Evolutionary conservation across 2,888 invertebrate species (phyloP).

Genomic region (Dasypolia templi): DNA sequence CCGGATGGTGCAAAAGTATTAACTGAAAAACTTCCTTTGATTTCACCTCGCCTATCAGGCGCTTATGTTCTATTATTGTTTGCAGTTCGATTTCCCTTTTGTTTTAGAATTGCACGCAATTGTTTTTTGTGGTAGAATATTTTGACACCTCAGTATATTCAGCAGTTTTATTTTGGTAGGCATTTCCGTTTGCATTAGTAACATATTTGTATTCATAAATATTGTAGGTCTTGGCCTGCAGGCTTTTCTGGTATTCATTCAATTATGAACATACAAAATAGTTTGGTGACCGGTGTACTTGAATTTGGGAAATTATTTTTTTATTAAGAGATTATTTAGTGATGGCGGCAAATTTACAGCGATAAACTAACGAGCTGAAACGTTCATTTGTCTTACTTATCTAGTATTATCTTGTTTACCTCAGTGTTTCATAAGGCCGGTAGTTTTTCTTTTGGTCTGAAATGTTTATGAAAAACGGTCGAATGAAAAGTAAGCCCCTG

Average conservation of each 20-base stretch:
- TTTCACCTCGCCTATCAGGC: neutral
- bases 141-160: neutral
- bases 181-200: neutral
- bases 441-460: constrained; percentile 10
- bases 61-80: constrained; percentile 9
- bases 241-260: neutral
- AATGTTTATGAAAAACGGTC: constrained; percentile 1
- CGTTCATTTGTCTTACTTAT: constrained; percentile 43
- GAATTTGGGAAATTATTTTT: neutral
- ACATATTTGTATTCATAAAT: neutral
- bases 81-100: constrained; percentile 12
- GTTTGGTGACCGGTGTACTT: neutral
- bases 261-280: neutral
- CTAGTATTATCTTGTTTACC: constrained; percentile 25
- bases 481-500: neutral
- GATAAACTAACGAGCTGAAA: constrained; percentile 30
- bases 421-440: neutral
- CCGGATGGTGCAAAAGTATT: neutral
- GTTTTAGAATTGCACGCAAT: neutral
- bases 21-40: constrained; percentile 23
- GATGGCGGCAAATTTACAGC: constrained; percentile 11
- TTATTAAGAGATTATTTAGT: neutral
- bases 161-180: neutral
- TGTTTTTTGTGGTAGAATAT: neutral
- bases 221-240: neutral